phyloP scores from a whole-genome alignment of 2,113 vertebrate genomes.

The Myotis yumanensis region DNA sequence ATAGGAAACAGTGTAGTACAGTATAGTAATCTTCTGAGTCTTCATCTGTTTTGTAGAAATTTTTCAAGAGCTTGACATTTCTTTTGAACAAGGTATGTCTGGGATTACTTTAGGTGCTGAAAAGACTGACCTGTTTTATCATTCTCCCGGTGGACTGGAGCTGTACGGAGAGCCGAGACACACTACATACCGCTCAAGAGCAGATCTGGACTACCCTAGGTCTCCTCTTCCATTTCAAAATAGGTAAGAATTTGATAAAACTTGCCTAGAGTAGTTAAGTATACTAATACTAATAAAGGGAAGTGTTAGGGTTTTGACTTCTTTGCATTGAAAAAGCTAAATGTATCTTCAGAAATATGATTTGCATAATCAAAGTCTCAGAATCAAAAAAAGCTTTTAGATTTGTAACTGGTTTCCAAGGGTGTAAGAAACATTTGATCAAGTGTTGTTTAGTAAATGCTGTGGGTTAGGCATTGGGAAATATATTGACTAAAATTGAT shows the following conservation, averaged over 20 bases:
- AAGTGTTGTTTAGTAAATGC: neutral
- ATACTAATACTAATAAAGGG: neutral
- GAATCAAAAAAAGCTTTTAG: neutral
- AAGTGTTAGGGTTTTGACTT: neutral
- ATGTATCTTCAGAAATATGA: neutral
- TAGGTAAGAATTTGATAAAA: conserved; percentile 79
- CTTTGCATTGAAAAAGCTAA: neutral
- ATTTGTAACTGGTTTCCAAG: conserved; percentile 37
- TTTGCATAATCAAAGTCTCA: neutral
- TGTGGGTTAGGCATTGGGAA: neutral
- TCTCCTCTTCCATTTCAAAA: conserved; percentile 87
- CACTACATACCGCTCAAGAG: conserved; percentile 86
- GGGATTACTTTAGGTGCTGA: conserved; percentile 85
- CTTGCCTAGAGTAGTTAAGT: neutral
- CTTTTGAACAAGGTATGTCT: conserved; percentile 1
- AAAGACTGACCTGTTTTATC: conserved; percentile 88
- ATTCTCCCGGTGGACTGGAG: conserved; percentile 86
- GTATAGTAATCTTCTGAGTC: neutral
- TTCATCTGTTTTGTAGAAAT: neutral
- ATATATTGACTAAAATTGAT: neutral
- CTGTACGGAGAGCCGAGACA: conserved; percentile 89
- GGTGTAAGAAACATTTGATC: neutral
- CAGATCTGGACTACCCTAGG: conserved; percentile 89
- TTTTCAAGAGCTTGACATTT: neutral
- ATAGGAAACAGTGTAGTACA: too few species aligned